phyloP scores from a whole-genome alignment of 1,140 invertebrate genomes.

The Gryon sp. region DNA sequence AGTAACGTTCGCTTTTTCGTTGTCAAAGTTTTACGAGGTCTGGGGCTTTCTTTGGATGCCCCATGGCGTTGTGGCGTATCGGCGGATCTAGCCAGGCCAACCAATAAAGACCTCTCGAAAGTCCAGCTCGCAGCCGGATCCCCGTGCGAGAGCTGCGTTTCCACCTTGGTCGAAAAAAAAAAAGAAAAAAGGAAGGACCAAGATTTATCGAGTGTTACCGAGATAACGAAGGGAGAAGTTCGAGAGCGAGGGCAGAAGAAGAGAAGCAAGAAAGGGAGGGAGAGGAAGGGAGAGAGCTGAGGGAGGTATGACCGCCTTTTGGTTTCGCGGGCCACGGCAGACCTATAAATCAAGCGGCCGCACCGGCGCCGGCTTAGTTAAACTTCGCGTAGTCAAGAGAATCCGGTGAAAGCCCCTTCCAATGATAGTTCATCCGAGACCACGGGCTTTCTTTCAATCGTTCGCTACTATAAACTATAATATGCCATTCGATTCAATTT shows the following conservation, averaged over 20 bases:
- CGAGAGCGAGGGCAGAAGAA: slow-evolving; percentile 18
- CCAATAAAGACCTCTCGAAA: slow-evolving; percentile 60
- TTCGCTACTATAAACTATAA: slow-evolving; percentile 17
- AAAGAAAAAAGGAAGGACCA: slow-evolving; percentile 13
- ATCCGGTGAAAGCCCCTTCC: slow-evolving; percentile 56
- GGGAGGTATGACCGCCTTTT: slow-evolving; percentile 51
- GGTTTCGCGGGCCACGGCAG: slow-evolving; percentile 63
- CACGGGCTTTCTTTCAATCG: slow-evolving; percentile 14
- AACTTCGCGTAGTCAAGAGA: slow-evolving; percentile 65
- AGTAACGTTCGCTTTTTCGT: slow-evolving; percentile 62
- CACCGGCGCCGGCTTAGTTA: slow-evolving; percentile 68
- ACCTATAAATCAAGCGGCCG: slow-evolving; percentile 72
- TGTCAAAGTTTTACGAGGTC: slow-evolving; percentile 69
- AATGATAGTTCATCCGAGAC: slow-evolving; percentile 38
- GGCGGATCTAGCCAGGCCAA: slow-evolving; percentile 44
- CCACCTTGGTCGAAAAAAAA: slow-evolving; percentile 36
- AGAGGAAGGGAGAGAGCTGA: slow-evolving; percentile 30
- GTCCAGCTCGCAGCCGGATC: slow-evolving; percentile 39
- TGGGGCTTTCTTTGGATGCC: slow-evolving; percentile 36
- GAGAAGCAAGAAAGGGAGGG: slow-evolving; percentile 11
- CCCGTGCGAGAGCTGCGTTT: slow-evolving; percentile 43
- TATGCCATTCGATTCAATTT: slow-evolving; percentile 24
- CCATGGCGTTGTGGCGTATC: slow-evolving; percentile 44
- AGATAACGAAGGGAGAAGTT: slow-evolving; percentile 58
- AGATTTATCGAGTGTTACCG: slow-evolving; percentile 61